Evolutionary conservation across 1,140 invertebrate genomes (phyloP).

Genomic region (Dendroctonus valens): DNA sequence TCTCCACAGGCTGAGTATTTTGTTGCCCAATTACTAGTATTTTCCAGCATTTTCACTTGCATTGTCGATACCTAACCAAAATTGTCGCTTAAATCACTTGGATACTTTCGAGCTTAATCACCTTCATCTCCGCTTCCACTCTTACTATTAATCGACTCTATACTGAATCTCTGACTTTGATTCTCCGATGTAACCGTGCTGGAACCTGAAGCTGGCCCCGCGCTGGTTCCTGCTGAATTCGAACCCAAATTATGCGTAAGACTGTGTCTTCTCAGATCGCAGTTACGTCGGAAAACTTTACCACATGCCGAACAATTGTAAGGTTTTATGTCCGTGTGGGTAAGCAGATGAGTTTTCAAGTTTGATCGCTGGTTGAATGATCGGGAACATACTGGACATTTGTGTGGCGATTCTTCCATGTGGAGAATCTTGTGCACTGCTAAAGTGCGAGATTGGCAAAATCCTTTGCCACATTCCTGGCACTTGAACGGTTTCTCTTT

Average conservation of each 20-base stretch:
- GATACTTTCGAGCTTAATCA: conserved; percentile 8
- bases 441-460: conserved; percentile 92
- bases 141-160: conserved; percentile 46
- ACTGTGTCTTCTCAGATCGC: conserved; percentile 80
- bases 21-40: no score
- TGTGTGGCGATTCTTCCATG: conserved; percentile 86
- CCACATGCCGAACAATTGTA: conserved; percentile 88
- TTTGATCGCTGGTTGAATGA: conserved; percentile 87
- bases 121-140: conserved; percentile 29
- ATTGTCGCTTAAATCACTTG: no score
- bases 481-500: conserved; percentile 98
- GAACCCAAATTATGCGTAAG: conserved; percentile 76
- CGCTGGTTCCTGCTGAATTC: neutral
- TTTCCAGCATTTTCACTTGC: no score
- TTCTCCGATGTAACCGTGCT: conserved; percentile 28
- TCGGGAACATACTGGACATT: conserved; percentile 80
- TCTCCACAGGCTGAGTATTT: no score
- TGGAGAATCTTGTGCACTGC: conserved; percentile 91
- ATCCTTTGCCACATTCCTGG: conserved; percentile 92
- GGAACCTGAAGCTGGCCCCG: neutral
- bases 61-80: no score
- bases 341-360: conserved; percentile 86
- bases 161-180: conserved; percentile 40
- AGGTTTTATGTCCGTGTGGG: conserved; percentile 93
- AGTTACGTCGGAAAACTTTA: conserved; percentile 84